Evolutionary conservation across 1,140 invertebrate genomes (phyloP), one percentile per base, ranked within the genome.

Genomic region (Maniola jurtina): DNA sequence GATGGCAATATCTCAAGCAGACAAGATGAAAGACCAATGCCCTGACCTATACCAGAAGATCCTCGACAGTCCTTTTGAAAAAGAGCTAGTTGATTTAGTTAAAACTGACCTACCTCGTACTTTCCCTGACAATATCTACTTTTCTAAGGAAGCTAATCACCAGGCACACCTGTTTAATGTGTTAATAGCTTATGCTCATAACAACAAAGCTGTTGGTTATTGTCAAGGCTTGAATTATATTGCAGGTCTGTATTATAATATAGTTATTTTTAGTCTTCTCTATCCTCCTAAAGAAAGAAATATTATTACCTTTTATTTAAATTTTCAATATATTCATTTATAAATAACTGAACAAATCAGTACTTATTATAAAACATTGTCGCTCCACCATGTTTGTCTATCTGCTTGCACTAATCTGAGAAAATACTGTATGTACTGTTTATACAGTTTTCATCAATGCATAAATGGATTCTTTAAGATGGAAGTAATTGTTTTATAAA

Each of bases 191-290:
- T 97, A 97, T 92, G 96, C 96, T 60, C 95, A 97, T 84, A 95
- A 97, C 70, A 98, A 98, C 88, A 93, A 93, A 72, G 93, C 94
- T 70, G 94, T 98, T 72, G 97, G 97, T 61, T 99, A 99, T 84
- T 98, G 97, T 83, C 97, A 98, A 94, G 97, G 97, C 50, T 89
- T 98, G 47, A 98, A 98, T 91, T 98, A 98, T 81, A 97, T 98
- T 76, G 96, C 96, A 77, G 92, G 93, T 92, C 15, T 34, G 55
- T 57, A 57, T 57, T 34, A 2, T 11, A 8, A 25, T 6, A 25
- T 6, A 10, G 1, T 54, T 33, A 10, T 54, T 33, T 54, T 9
- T n/a, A n/a, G n/a, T n/a, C n/a, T n/a, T n/a, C n/a, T 40, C 7
- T 40, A 3, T 40, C 6, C 38, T 40, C 25, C 4, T 25, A 25